Conservation (phyloP, 2,797 vertebrate genomes). For the Neosalanx taihuensis region DNA sequence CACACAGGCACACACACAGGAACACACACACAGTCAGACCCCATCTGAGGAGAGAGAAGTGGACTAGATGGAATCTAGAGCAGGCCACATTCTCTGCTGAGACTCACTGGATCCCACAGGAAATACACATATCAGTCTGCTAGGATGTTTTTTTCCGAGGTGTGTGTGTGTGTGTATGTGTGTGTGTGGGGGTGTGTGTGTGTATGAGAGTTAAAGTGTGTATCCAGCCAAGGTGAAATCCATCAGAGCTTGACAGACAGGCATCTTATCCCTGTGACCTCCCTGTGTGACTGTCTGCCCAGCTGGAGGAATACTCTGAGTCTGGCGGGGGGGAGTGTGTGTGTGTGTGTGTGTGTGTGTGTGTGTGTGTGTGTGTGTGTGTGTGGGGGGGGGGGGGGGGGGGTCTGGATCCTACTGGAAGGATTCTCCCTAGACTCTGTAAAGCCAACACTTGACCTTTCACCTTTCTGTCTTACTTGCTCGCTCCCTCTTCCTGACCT, state of each 20-base stretch:
- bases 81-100: neutral
- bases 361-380: no score
- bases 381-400: no score
- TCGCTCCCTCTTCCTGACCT: neutral
- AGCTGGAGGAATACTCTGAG: slow-evolving; percentile 28
- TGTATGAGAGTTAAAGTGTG: neutral
- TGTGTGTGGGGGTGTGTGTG: neutral
- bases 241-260: neutral
- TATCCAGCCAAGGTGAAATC: neutral
- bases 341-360: no score
- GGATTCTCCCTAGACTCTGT: slow-evolving; percentile 4
- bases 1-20: no score
- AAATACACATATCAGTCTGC: neutral
- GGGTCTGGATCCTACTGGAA: slow-evolving; percentile 23
- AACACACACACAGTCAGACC: neutral
- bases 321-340: no score
- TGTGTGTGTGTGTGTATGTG: neutral
- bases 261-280: neutral
- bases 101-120: neutral
- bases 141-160: neutral
- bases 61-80: slow-evolving; percentile 13
- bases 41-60: neutral
- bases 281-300: slow-evolving; percentile 12
- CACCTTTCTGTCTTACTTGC: no score
- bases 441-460: neutral